Conservation (phyloP, 2,113 vertebrate species). For the Hypanus sabinus region DNA sequence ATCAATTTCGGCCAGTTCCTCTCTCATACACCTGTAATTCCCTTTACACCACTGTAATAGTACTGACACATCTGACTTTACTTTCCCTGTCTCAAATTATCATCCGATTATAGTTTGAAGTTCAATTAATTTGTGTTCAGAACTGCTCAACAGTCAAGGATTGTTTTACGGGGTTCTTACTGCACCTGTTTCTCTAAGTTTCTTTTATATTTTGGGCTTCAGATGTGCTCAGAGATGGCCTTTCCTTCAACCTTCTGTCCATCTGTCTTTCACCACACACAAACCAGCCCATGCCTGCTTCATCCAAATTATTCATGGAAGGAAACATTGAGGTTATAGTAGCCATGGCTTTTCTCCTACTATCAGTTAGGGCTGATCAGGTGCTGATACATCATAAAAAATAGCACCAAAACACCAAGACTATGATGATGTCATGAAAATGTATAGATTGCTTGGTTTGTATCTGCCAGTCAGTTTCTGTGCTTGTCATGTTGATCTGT, state of each 20-base stretch:
- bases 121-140: background rate
- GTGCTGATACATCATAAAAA: background rate
- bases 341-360: background rate
- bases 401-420: background rate
- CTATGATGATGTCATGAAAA: background rate
- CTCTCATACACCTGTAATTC: too few species aligned
- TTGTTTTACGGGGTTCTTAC: background rate
- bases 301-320: background rate
- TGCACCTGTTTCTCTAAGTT: background rate
- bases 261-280: background rate
- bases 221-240: background rate
- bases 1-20: too few species aligned
- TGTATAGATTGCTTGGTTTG: background rate
- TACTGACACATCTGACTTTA: too few species aligned
- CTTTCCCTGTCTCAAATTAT: background rate
- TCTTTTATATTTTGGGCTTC: background rate
- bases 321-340: background rate
- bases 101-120: background rate
- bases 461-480: background rate
- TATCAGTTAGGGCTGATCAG: background rate
- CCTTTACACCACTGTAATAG: too few species aligned
- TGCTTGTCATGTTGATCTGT: background rate
- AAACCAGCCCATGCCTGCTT: background rate
- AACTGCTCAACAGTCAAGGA: background rate
- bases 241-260: background rate